phyloP scores from a whole-genome alignment of 2,113 vertebrate species.

The Podiceps cristatus region DNA sequence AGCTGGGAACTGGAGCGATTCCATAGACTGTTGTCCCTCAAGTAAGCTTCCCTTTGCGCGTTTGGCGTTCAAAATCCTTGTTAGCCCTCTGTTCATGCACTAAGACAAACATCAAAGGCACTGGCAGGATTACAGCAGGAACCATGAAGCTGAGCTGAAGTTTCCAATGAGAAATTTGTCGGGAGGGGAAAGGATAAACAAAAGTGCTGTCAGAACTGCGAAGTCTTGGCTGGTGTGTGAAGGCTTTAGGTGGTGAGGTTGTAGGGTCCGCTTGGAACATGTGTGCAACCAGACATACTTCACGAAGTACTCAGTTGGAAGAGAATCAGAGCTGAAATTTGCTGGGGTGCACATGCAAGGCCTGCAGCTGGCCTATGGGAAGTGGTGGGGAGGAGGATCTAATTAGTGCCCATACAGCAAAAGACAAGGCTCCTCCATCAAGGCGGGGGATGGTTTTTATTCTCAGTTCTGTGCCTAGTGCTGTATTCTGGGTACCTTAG shows the following conservation, averaged over 20 bases:
- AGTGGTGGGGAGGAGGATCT: background rate
- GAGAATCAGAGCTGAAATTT: background rate
- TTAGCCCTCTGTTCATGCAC: background rate
- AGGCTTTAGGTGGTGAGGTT: background rate
- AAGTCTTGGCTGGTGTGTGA: background rate
- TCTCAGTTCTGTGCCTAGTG: background rate
- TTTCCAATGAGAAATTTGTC: background rate
- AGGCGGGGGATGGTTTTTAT: background rate
- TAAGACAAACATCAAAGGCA: background rate
- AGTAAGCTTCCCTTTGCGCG: background rate
- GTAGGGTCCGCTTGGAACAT: background rate
- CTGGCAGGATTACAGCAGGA: background rate
- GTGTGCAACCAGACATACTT: background rate
- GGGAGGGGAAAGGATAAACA: rapidly evolving
- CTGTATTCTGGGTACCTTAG: background rate
- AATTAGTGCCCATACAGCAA: background rate
- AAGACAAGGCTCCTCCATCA: background rate
- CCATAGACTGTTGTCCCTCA: background rate
- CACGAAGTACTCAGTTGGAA: background rate
- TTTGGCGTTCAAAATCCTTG: rapidly evolving
- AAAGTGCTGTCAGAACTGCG: background rate
- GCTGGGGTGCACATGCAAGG: background rate
- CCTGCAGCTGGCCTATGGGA: background rate
- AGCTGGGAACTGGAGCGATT: background rate
- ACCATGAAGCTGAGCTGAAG: background rate